phyloP scores from a whole-genome alignment of 2,888 invertebrate genomes.

The Philopedon plagiatum region DNA sequence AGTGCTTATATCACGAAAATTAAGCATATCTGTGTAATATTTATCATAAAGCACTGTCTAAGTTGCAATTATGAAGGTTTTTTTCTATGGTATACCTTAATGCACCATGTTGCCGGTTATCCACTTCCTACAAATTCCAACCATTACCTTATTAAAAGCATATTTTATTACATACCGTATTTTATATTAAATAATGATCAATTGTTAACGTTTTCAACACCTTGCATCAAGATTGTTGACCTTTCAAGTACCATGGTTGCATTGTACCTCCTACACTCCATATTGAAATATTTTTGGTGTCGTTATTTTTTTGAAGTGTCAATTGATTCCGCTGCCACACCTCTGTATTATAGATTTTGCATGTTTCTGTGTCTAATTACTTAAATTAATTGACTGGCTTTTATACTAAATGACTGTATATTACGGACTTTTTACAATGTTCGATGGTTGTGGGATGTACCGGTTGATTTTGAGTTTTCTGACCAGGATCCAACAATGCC shows the following conservation, averaged over 20 bases:
- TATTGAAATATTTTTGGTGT: constrained; percentile 31
- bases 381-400: constrained; percentile 17
- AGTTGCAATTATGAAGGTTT: too few species aligned
- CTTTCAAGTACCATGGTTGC: constrained; percentile 31
- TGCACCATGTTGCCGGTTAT: too few species aligned
- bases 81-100: too few species aligned
- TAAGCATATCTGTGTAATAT: too few species aligned
- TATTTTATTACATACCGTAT: background rate
- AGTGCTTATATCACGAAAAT: too few species aligned
- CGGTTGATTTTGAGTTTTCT: too few species aligned
- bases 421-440: too few species aligned
- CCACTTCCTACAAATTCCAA: background rate
- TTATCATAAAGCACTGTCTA: too few species aligned
- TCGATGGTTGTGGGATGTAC: too few species aligned
- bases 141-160: background rate
- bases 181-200: constrained; percentile 11
- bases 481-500: too few species aligned
- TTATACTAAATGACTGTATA: too few species aligned
- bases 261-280: constrained; percentile 32
- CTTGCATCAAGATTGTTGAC: constrained; percentile 32
- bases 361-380: constrained; percentile 34
- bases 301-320: constrained; percentile 38
- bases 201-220: constrained; percentile 31
- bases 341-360: constrained; percentile 33
- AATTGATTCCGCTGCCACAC: constrained; percentile 30